Evolutionary conservation across 2,797 vertebrate genomes (phyloP), one percentile per base, ranked within the genome.

Genomic region (Adrianichthys oophorus): DNA sequence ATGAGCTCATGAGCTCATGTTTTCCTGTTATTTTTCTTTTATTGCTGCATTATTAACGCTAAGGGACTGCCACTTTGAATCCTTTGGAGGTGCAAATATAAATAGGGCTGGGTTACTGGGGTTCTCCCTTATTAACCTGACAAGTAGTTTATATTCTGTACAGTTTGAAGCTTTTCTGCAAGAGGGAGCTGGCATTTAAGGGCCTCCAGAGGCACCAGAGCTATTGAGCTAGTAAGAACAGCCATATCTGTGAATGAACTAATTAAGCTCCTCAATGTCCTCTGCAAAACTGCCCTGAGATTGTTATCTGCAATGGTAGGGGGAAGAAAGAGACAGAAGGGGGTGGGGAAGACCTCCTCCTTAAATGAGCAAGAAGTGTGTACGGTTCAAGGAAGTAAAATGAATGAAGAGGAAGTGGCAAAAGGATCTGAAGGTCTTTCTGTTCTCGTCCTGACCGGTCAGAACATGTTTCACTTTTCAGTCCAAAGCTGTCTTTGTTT

Each of bases 231-330:
- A 72, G 78, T 65, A 80, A 82, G 82, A 79, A 71, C 69, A 78
- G 76, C 74, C 79, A 85, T 85, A 83, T 86, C 87, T 72, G 72
- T 68, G 75, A 82, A 90, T 76, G 63, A 89, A 87, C 87, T 91
- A 87, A 92, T 91, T 91, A 91, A 85, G 76, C 74, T 88, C 82
- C 84, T 89, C 81, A 70, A 84, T 87, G 89, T 90, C 84, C 76
- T 76, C 68, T n/a, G 72, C 76, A 88, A 90, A 89, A 90, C 69
- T 75, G 76, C 83, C 85, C 78, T 65, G 89, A 89, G 86, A 91
- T 85, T 82, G 79, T 88, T 78, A 79, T 70, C 62, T 52, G 70
- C 85, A 85, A 84, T 75, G 83, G 87, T 76, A 82, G 87, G 84
- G 70, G 54, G 58, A 75, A 53, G 59, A 74, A 53, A 49, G 60